These are phyloP conservation scores for Resseliella maxima DNA, from an alignment of 2,888 invertebrate species.

Conservation along the genomic window DNA sequence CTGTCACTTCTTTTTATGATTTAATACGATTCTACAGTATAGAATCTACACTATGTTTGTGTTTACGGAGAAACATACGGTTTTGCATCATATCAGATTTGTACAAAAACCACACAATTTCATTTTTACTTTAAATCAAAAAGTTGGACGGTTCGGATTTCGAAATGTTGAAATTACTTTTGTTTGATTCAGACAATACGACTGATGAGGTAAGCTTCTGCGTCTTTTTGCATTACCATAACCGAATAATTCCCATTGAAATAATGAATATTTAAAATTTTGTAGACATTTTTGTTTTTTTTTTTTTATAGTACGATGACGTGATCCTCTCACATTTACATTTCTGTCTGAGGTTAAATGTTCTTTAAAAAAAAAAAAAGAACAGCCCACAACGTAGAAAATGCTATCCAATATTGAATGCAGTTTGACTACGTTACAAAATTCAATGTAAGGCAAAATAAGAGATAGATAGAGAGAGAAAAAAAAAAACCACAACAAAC, in stretches of 20 bases:
- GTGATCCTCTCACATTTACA: neutral
- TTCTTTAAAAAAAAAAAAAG: neutral
- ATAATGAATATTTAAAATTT: slow-evolving; percentile 16
- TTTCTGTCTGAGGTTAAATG: neutral
- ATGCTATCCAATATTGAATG: neutral
- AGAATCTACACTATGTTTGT: too few species aligned
- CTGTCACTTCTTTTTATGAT: slow-evolving; percentile 1
- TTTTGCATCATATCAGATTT: neutral
- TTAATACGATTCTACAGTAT: too few species aligned
- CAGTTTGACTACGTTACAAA: neutral
- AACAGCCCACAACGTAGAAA: neutral
- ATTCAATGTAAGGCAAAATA: neutral
- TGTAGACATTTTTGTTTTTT: neutral
- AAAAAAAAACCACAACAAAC: neutral
- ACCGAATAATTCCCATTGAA: neutral
- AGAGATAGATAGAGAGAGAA: too few species aligned
- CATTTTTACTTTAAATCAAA: neutral
- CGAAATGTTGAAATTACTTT: slow-evolving; percentile 17
- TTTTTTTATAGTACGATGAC: too few species aligned
- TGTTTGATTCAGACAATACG: neutral
- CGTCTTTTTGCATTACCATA: neutral
- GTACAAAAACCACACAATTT: neutral
- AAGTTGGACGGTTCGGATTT: neutral
- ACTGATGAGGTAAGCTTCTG: neutral
- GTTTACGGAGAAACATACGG: neutral